A percentile compares a stretch with the other conserved stretches of the same genome.
Conservation (phyloP, 2,797 vertebrate genomes). For the Leuciscus waleckii region DNA sequence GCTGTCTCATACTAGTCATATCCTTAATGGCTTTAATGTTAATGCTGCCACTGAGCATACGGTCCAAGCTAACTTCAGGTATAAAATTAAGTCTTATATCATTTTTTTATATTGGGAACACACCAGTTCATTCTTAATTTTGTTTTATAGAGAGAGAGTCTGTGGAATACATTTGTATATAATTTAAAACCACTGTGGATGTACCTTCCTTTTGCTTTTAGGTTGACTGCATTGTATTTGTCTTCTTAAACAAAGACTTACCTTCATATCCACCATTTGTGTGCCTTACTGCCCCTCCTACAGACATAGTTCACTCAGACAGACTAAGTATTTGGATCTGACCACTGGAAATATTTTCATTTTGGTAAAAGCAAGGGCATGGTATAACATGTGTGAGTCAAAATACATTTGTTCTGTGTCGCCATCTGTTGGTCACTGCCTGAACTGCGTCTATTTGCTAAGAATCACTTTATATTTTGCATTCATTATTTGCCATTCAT, state of each 20-base stretch:
- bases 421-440: constrained; percentile 59
- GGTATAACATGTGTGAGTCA: not conserved
- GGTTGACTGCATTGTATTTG: not conserved
- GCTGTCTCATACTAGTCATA: not conserved
- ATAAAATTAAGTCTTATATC: constrained; percentile 27
- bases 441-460: not conserved
- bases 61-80: constrained; percentile 4
- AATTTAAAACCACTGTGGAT: constrained; percentile 43
- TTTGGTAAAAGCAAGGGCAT: constrained; percentile 6
- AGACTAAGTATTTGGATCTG: constrained; percentile 29
- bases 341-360: constrained; percentile 42
- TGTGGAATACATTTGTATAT: constrained; percentile 23
- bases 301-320: constrained; percentile 14
- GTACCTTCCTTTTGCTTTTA: constrained; percentile 2
- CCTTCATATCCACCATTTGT: constrained; percentile 25
- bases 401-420: constrained; percentile 32
- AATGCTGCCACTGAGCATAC: constrained; percentile 16
- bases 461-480: constrained; percentile 24
- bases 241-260: constrained; percentile 17
- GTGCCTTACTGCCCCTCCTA: constrained; percentile 41
- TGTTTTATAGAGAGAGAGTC: constrained; percentile 5
- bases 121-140: constrained; percentile 17
- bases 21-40: not conserved
- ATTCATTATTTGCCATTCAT: constrained; percentile 34
- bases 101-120: constrained; percentile 18